A percentile compares a stretch with the other conserved stretches of the same genome.
These are phyloP conservation scores for Carterocephalus palaemon DNA, from an alignment of 2,888 invertebrate genomes.

Conservation along the genomic window DNA sequence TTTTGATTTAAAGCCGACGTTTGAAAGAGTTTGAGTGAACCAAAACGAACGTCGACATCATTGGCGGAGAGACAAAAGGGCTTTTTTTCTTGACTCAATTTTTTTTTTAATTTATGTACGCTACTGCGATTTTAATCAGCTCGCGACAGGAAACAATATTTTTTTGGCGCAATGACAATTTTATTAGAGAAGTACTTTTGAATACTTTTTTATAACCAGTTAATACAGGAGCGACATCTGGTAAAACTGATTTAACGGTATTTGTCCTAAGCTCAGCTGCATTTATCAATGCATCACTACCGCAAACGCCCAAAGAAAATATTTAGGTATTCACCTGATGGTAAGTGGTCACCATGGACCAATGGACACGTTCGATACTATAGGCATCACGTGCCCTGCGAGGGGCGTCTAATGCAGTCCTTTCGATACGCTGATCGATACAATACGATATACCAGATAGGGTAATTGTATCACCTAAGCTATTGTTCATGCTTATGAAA, in stretches of 20 bases:
- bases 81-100: constrained; percentile 38
- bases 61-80: constrained; percentile 47
- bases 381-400: no score
- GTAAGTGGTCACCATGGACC: no score
- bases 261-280: no score
- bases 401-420: no score
- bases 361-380: no score
- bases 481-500: no score
- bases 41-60: constrained; percentile 50
- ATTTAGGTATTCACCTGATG: no score
- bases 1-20: constrained; percentile 67
- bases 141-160: constrained; percentile 33
- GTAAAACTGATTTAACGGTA: constrained; percentile 6
- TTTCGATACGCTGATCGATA: no score
- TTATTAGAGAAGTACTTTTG: constrained; percentile 19
- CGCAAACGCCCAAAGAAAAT: no score
- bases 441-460: no score
- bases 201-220: constrained; percentile 11
- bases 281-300: no score
- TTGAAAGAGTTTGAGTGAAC: constrained; percentile 51
- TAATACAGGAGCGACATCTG: not conserved
- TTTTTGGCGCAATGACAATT: constrained; percentile 32
- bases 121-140: constrained; percentile 53
- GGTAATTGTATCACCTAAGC: no score
- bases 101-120: constrained; percentile 35